phyloP scores from a whole-genome alignment of 2,113 vertebrate species.

The Motacilla tschutschensis region DNA sequence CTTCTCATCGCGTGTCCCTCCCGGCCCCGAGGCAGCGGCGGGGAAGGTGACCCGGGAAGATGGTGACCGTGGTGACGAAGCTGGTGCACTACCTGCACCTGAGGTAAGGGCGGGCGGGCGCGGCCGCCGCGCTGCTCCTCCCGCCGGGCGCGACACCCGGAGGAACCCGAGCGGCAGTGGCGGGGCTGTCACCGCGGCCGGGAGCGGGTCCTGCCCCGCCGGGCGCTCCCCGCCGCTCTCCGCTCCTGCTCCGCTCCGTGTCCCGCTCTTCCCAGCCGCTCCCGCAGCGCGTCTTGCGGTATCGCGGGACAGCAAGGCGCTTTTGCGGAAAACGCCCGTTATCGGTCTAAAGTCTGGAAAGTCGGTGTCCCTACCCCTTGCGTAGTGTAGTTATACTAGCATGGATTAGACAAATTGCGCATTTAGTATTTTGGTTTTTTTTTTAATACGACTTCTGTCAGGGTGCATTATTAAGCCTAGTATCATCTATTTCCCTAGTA shows the following conservation, averaged over 20 bases:
- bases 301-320: accelerated
- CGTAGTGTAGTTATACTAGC: accelerated
- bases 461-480: neutral
- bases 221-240: neutral
- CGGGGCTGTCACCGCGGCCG: neutral
- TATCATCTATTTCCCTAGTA: accelerated
- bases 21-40: neutral
- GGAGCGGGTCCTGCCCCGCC: neutral
- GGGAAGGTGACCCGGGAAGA: slow-evolving; percentile 14
- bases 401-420: accelerated
- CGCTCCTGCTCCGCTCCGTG: neutral
- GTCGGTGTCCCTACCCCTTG: accelerated
- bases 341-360: accelerated
- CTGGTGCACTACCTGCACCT: slow-evolving; percentile 70
- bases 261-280: accelerated
- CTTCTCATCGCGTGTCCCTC: neutral
- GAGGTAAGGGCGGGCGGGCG: slow-evolving; percentile 57
- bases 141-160: neutral
- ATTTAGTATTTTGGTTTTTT: accelerated
- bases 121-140: neutral
- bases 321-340: accelerated
- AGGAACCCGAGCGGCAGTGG: accelerated
- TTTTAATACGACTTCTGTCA: accelerated
- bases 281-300: neutral
- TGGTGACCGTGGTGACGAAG: slow-evolving; percentile 69